Evolutionary conservation across 2,797 vertebrate genomes (phyloP).

Genomic region (Erithacus rubecula): DNA sequence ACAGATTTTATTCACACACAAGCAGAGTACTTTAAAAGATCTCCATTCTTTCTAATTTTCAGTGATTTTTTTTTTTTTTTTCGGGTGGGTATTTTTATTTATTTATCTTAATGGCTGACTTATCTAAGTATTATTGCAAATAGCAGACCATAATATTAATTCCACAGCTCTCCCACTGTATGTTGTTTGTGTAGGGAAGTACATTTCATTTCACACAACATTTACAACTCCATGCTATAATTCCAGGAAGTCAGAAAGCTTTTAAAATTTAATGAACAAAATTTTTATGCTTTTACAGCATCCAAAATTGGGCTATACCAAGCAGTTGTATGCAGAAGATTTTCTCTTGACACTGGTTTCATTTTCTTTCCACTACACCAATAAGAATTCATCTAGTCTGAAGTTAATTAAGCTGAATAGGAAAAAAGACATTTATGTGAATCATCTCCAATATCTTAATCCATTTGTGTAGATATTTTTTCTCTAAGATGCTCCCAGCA

Average conservation of each 20-base stretch:
- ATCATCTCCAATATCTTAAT: constrained; percentile 6
- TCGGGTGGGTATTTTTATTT: constrained; percentile 16
- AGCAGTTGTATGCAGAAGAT: background rate
- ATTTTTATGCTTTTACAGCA: constrained; percentile 7
- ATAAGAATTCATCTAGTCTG: constrained; percentile 40
- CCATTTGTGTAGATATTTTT: constrained; percentile 24
- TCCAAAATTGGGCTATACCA: background rate
- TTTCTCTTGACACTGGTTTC: constrained; percentile 28
- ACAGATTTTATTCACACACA: background rate
- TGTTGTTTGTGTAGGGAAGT: constrained; percentile 16
- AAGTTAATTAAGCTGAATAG: constrained; percentile 57
- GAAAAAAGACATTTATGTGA: constrained; percentile 42
- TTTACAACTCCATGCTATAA: constrained; percentile 46
- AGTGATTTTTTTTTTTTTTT: background rate
- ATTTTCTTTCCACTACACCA: constrained; percentile 40
- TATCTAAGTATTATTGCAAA: constrained; percentile 31
- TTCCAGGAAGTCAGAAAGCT: constrained; percentile 48
- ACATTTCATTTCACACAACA: constrained; percentile 51
- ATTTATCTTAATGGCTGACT: constrained; percentile 46
- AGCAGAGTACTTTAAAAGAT: background rate
- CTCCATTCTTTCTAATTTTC: background rate
- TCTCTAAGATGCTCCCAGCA: background rate
- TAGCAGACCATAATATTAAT: constrained; percentile 40
- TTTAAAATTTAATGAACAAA: constrained; percentile 64
- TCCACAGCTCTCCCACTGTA: background rate